Conservation (phyloP, 2,113 vertebrate species). For the Oxyura jamaicensis region DNA sequence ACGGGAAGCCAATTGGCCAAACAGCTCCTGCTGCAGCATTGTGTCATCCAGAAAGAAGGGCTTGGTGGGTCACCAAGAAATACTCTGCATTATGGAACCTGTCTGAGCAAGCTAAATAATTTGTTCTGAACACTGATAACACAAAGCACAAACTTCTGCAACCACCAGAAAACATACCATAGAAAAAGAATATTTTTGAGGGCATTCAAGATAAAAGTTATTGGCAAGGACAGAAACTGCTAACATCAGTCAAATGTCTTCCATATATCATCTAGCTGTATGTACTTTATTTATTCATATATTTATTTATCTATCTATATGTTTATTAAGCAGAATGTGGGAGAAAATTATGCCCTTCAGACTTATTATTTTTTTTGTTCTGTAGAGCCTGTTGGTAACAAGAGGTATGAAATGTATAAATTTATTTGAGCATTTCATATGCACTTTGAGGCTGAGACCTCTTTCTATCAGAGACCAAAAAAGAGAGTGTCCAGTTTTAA, state of each 20-base stretch:
- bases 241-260: slow-evolving; percentile 31
- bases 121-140: slow-evolving; percentile 12
- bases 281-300: background rate
- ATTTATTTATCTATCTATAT: background rate
- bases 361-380: slow-evolving; percentile 33
- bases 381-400: background rate
- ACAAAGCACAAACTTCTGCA: background rate
- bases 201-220: slow-evolving; percentile 23
- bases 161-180: slow-evolving; percentile 1
- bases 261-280: background rate
- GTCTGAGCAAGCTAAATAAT: slow-evolving; percentile 21
- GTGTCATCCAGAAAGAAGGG: background rate
- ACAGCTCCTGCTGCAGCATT: background rate
- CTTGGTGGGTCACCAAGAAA: background rate
- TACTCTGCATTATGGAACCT: background rate
- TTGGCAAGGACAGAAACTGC: background rate
- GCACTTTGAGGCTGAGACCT: background rate
- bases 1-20: background rate
- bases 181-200: slow-evolving; percentile 31
- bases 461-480: slow-evolving; percentile 27
- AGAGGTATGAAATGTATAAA: slow-evolving; percentile 2
- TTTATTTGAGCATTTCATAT: slow-evolving; percentile 37
- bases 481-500: background rate
- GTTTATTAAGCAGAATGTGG: background rate
- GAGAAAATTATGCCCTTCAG: background rate